A percentile compares a stretch with the other conserved stretches of the same genome.
Conservation (phyloP, 2,797 vertebrate genomes). For the Microcaecilia unicolor region DNA sequence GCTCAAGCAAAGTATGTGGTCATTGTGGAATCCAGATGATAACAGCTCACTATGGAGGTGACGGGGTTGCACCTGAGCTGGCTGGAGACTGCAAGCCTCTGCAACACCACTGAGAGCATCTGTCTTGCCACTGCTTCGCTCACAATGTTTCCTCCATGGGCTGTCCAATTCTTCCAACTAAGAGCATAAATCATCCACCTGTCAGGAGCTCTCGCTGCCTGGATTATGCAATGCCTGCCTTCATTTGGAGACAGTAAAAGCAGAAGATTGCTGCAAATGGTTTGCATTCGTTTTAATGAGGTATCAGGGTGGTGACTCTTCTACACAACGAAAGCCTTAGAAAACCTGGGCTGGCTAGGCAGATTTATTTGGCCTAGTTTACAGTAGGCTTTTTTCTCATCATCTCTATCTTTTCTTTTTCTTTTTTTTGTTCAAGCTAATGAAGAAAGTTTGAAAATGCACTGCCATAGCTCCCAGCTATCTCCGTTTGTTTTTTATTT, state of each 20-base stretch:
- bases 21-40: slow-evolving; percentile 55
- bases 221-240: slow-evolving; percentile 79
- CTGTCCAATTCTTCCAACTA: slow-evolving; percentile 66
- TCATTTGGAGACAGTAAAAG: slow-evolving; percentile 61
- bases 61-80: slow-evolving; percentile 62
- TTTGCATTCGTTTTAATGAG: slow-evolving; percentile 68
- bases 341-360: slow-evolving; percentile 37
- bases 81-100: slow-evolving; percentile 62
- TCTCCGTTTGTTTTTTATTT: slow-evolving; percentile 37
- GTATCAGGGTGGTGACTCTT: slow-evolving; percentile 47
- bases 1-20: neutral
- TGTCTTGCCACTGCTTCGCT: slow-evolving; percentile 64
- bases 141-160: slow-evolving; percentile 60
- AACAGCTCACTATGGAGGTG: slow-evolving; percentile 51
- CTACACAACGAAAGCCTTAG: slow-evolving; percentile 47
- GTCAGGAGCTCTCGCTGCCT: slow-evolving; percentile 64
- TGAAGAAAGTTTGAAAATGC: slow-evolving; percentile 37
- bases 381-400: neutral
- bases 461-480: slow-evolving; percentile 33
- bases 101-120: slow-evolving; percentile 75
- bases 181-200: slow-evolving; percentile 84
- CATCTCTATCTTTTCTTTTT: neutral
- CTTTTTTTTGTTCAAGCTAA: slow-evolving; percentile 5
- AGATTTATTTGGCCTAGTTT: slow-evolving; percentile 15
- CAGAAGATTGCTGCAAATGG: slow-evolving; percentile 54